Evolutionary conservation across 2,797 vertebrate species (phyloP).

Genomic region (Gambusia yucatana): DNA sequence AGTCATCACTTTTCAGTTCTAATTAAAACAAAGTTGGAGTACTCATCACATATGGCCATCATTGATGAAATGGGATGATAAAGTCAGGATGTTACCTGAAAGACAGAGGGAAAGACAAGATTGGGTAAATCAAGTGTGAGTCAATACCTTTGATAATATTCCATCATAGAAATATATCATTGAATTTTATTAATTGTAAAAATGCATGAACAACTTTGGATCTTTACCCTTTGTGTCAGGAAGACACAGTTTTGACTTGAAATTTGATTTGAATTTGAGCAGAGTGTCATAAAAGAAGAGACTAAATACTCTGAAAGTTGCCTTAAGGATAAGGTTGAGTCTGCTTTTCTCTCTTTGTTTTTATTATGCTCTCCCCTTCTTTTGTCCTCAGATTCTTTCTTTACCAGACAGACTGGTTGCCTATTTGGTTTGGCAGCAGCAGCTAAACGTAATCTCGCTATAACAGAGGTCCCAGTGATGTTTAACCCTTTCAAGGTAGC

Average conservation of each 20-base stretch:
- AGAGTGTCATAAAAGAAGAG: not conserved
- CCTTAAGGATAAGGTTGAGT: not conserved
- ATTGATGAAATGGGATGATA: conserved; percentile 36
- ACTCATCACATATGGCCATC: conserved; percentile 65
- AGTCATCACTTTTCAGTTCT: conserved; percentile 8
- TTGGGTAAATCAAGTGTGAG: conserved; percentile 27
- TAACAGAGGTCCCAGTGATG: conserved; percentile 60
- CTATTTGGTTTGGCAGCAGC: conserved; percentile 74
- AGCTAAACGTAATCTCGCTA: conserved; percentile 76
- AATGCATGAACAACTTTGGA: not conserved
- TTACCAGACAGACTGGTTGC: conserved; percentile 69
- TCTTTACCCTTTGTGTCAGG: not conserved
- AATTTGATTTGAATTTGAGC: not conserved
- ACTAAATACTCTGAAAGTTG: conserved; percentile 1
- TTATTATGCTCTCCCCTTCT: conserved; percentile 15
- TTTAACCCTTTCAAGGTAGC: conserved; percentile 73
- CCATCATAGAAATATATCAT: not conserved
- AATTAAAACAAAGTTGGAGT: conserved; percentile 40
- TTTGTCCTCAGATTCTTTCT: conserved; percentile 19
- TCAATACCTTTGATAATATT: conserved; percentile 1
- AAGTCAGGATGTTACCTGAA: conserved; percentile 76
- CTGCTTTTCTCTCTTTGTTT: conserved; percentile 12
- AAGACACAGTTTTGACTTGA: not conserved
- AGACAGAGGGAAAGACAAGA: conserved; percentile 48
- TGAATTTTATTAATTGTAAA: not conserved